Base-by-base conservation (phyloP, 2,113 vertebrate genomes). In the Oryzias javanicus region DNA sequence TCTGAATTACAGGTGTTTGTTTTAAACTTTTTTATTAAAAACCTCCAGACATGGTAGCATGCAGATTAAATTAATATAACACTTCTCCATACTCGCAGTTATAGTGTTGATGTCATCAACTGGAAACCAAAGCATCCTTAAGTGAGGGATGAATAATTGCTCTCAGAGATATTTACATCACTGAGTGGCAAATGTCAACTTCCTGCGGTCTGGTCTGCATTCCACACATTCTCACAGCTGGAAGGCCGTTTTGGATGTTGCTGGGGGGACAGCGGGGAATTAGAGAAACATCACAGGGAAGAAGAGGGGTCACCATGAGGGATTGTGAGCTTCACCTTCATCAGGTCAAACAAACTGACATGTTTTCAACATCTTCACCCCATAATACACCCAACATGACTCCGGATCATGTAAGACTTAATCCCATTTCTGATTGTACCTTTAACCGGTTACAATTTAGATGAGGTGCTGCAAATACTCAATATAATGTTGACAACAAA, bases 181-280 rank as follows among this genome's bases (percentile, higher is more conserved):
- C 46, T 54, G 42, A 19, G 52, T 54, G 61, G 49, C 55, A 55
- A 63, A 71, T 54, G 46, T 58, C 63, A 46, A 56, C 52, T 41
- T 75, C 58, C 63, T 54, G 14, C 49, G 57, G 40, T 58, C 56
- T 47, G 46, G 55, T 47, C 49, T 16, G 15, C 67, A 72, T 82
- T 76, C 74, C 66, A 48, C 25, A 67, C 54, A 58, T 59, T 44
- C 64, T 57, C 65, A 60, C 69, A 77, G 76, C 64, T 80, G 67
- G 60, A 65, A 81, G 66, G 73, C 73, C 78, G 76, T 73, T 81
- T 66, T 70, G 68, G 19, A 58, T 60, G 71, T 87, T 49, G 50
- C 63, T 67, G 4, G 52, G 73, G 75, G 67, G 60, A 81, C n/a
- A 50, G 48, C 42, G 29, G 58, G 63, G 74, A 78, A 78, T 86